Evolutionary conservation across 2,888 invertebrate species (phyloP).

Genomic region (Vesta saturnalis): DNA sequence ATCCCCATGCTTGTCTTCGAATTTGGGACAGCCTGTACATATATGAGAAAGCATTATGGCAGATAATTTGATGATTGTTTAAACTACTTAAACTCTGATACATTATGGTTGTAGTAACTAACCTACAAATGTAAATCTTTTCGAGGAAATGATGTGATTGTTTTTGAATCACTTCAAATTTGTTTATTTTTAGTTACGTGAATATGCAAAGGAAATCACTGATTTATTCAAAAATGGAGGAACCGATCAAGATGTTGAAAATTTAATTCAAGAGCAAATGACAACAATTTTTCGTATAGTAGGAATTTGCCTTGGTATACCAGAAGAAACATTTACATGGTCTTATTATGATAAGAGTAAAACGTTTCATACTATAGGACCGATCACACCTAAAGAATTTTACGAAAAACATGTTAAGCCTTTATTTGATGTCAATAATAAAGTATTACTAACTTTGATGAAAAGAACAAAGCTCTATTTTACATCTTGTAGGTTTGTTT

Average conservation of each 20-base stretch:
- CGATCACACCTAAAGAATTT: constrained; percentile 81
- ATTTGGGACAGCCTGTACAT: no score
- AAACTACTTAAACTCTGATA: no score
- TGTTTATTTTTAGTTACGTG: constrained; percentile 71
- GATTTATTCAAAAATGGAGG: constrained; percentile 70
- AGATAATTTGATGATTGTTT: no score
- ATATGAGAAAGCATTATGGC: no score
- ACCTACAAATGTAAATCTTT: no score
- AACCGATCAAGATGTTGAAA: constrained; percentile 70
- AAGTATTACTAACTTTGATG: constrained; percentile 65
- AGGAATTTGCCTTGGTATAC: constrained; percentile 85
- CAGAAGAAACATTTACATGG: constrained; percentile 81
- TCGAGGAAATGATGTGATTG: no score
- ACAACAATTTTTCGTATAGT: constrained; percentile 81
- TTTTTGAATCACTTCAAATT: not conserved
- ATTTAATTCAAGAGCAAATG: constrained; percentile 76
- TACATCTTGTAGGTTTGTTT: constrained; percentile 74
- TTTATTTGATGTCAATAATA: constrained; percentile 82
- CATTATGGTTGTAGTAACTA: no score
- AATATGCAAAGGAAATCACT: constrained; percentile 79
- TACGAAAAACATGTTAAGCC: constrained; percentile 82
- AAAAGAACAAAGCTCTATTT: not conserved
- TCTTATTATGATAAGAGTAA: constrained; percentile 88
- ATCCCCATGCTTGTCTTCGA: no score
- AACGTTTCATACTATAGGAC: constrained; percentile 76